These are phyloP conservation scores for Carpatolechia fugitivella DNA, from an alignment of 2,888 invertebrate genomes.

Conservation along the genomic window DNA sequence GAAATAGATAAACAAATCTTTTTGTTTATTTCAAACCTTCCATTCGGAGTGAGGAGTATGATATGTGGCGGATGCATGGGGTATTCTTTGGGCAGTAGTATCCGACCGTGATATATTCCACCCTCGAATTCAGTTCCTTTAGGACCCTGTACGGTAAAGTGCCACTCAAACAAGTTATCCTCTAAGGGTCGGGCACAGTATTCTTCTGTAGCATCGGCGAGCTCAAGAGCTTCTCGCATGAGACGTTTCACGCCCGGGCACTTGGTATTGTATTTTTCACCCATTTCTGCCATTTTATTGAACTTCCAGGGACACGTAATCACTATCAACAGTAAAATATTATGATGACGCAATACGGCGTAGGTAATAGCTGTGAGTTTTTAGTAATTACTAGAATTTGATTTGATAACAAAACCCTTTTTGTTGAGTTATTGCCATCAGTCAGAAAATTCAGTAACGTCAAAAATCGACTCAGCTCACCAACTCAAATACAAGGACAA, in stretches of 20 bases:
- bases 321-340: conserved; percentile 22
- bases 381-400: conserved; percentile 37
- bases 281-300: conserved; percentile 58
- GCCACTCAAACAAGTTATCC: conserved; percentile 98
- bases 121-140: conserved; percentile 92
- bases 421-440: conserved; percentile 1
- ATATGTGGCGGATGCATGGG: conserved; percentile 99
- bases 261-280: conserved; percentile 73
- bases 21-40: conserved; percentile 94
- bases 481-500: too few relatives aligned
- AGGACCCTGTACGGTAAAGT: conserved; percentile 96
- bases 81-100: conserved; percentile 94
- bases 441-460: background rate
- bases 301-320: conserved; percentile 24
- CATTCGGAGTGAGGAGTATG: conserved; percentile 94
- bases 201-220: conserved; percentile 92
- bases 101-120: conserved; percentile 95
- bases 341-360: conserved; percentile 45
- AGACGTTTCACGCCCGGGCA: conserved; percentile 93
- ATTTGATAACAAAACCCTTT: conserved; percentile 47
- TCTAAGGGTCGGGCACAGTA: conserved; percentile 94
- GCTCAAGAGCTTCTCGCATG: conserved; percentile 94
- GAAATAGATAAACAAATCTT: conserved; percentile 98
- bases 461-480: background rate
- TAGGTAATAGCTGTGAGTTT: conserved; percentile 46